These are phyloP conservation scores for Leucophora obtusa DNA, from an alignment of 2,888 invertebrate species.

Conservation along the genomic window DNA sequence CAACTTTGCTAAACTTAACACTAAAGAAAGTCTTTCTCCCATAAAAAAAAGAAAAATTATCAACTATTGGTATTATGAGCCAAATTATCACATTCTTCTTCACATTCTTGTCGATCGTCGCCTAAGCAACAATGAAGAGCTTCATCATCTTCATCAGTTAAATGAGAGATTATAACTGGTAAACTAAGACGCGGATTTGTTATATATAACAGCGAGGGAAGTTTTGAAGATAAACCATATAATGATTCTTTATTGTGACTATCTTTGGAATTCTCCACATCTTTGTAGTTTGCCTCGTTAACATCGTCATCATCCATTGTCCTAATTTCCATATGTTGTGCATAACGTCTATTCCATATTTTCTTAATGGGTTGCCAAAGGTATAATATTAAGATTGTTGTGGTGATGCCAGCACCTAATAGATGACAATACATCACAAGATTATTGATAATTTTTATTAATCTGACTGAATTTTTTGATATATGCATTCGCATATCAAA, in stretches of 20 bases:
- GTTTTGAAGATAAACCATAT: slow-evolving; percentile 75
- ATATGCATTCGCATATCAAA: slow-evolving; percentile 70
- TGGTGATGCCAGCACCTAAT: slow-evolving; percentile 59
- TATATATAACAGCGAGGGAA: slow-evolving; percentile 86
- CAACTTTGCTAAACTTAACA: slow-evolving; percentile 18
- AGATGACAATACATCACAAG: slow-evolving; percentile 64
- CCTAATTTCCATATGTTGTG: slow-evolving; percentile 70
- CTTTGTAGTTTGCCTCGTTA: slow-evolving; percentile 1
- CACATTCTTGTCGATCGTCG: slow-evolving; percentile 25
- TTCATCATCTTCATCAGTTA: slow-evolving; percentile 86
- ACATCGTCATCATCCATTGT: slow-evolving; percentile 33
- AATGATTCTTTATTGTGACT: slow-evolving; percentile 23
- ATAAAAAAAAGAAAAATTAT: slow-evolving; percentile 1
- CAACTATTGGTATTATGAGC: slow-evolving; percentile 27
- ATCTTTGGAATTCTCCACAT: slow-evolving; percentile 4
- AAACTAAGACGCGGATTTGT: slow-evolving; percentile 88
- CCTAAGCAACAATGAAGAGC: slow-evolving; percentile 39
- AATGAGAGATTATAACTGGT: slow-evolving; percentile 89
- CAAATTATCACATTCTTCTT: slow-evolving; percentile 35
- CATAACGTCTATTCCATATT: slow-evolving; percentile 66
- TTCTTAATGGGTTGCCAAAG: slow-evolving; percentile 69
- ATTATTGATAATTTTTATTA: slow-evolving; percentile 67
- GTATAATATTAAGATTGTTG: slow-evolving; percentile 67
- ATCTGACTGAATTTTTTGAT: slow-evolving; percentile 66
- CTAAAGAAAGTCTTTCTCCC: slow-evolving; percentile 12